Percentiles rank a stretch among this genome's conserved stretches.
phyloP scores from a whole-genome alignment of 1,140 invertebrate genomes.

The Brachionus koreanus region DNA sequence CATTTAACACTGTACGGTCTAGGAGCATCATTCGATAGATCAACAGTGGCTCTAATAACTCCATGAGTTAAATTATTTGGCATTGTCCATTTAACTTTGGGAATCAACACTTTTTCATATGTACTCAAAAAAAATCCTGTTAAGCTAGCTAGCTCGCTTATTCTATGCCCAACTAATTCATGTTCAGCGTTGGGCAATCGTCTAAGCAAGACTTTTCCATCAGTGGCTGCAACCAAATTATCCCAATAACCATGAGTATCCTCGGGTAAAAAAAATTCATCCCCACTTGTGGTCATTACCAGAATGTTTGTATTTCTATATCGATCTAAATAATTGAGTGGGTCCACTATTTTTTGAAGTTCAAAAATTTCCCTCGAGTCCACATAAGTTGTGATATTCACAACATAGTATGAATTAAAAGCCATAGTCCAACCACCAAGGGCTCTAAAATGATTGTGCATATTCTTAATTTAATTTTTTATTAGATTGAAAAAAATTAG shows the following conservation, averaged over 20 bases:
- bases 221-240: conserved; percentile 48
- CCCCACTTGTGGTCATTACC: conserved; percentile 50
- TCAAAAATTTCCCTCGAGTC: background rate
- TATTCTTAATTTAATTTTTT: background rate
- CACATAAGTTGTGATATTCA: conserved; percentile 10
- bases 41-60: conserved; percentile 6
- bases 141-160: conserved; percentile 48
- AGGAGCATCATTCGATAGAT: background rate
- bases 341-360: conserved; percentile 12
- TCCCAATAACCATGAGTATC: conserved; percentile 52
- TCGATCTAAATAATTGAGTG: conserved; percentile 46
- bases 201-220: conserved; percentile 34
- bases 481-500: background rate
- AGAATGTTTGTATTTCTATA: conserved; percentile 50
- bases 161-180: conserved; percentile 49
- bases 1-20: background rate
- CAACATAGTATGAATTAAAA: background rate
- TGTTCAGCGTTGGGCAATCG: conserved; percentile 51
- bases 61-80: conserved; percentile 35
- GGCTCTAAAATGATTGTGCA: conserved; percentile 3
- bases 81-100: conserved; percentile 21
- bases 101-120: conserved; percentile 43
- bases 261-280: conserved; percentile 55
- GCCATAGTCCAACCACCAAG: conserved; percentile 41
- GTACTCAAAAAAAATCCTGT: conserved; percentile 48